Evolutionary conservation across 2,113 vertebrate genomes (phyloP), one percentile per base, ranked within the genome.

Genomic region (Ictidomys tridecemlineatus): DNA sequence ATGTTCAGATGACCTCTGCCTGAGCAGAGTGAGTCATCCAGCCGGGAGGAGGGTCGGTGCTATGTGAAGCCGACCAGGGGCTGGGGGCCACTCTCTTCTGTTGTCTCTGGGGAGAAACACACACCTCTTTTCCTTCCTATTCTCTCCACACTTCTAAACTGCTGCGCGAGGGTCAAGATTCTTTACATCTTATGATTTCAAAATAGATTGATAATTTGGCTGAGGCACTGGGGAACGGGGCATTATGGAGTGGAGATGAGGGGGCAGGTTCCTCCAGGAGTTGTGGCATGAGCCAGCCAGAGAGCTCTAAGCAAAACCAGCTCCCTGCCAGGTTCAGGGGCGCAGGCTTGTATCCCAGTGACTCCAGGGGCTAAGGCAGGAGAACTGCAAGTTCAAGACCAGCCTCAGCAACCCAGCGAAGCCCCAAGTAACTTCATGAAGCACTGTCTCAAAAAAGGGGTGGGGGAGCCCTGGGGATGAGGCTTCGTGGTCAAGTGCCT

Each of bases 1-100:
- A 14, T 18, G 91, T 96, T 92, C 80, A 61, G 91, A 84, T 91
- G 82, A 96, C 96, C 88, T 86, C 42, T 39, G 37, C 5, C 28
- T 78, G 61, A 93, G 70, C 37, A 91, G 84, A 95, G 39, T 28
- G 9, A 84, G 45, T 80, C 28, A 53, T 77, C 83, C 6, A 32
- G 14, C 78, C 3, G 85, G 34, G 69, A 90, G 22, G 74, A 51
- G 56, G 20, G 56, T 65, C 6, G 18, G n/a, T n/a, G n/a, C n/a
- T n/a, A n/a, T n/a, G n/a, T n/a, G n/a, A 86, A 74, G 37, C 14
- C 74, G 56, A 72, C 65, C 18, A 42, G n/a, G 48, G 20, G 69
- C 37, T 63, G 42, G 79, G 77, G 94, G 85, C 45, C 69, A 16
- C 5, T 45, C 76, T n/a, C 61, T 90, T 94, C 2, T 32, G 3